phyloP scores from a whole-genome alignment of 2,797 vertebrate genomes.

The Sciurus vulgaris region DNA sequence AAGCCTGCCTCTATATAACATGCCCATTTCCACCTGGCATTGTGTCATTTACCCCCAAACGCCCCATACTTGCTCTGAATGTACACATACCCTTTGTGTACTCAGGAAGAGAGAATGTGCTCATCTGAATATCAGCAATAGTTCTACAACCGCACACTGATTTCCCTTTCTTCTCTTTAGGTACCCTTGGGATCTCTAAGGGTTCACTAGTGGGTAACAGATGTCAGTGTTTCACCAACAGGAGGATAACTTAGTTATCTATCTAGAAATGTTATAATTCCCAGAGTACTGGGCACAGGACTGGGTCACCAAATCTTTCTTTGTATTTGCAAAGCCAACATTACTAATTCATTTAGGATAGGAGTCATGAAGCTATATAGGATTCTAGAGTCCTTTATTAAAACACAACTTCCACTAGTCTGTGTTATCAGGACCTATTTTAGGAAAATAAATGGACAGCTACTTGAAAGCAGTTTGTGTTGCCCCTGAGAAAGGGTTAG shows the following conservation, averaged over 20 bases:
- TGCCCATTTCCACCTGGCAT: constrained; percentile 28
- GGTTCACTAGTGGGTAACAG: background rate
- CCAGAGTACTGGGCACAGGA: background rate
- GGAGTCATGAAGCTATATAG: background rate
- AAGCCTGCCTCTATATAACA: constrained; percentile 50
- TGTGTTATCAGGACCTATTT: background rate
- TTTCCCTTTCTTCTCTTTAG: background rate
- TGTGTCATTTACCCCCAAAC: constrained; percentile 35
- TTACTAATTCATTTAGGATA: background rate
- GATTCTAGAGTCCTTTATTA: background rate
- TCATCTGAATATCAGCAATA: constrained; percentile 42
- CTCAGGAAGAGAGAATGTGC: constrained; percentile 48
- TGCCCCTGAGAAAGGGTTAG: background rate
- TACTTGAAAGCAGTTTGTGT: background rate
- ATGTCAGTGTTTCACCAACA: background rate
- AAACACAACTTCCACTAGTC: background rate
- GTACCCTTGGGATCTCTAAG: background rate
- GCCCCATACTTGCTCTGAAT: background rate
- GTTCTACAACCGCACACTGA: background rate
- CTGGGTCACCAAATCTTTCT: background rate
- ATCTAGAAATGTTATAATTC: constrained; percentile 28
- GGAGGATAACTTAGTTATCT: background rate
- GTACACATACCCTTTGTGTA: constrained; percentile 36
- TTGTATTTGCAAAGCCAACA: background rate
- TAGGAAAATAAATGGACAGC: background rate